Base-by-base conservation (phyloP, 2,113 vertebrate species). In the Phoenicopterus ruber region DNA sequence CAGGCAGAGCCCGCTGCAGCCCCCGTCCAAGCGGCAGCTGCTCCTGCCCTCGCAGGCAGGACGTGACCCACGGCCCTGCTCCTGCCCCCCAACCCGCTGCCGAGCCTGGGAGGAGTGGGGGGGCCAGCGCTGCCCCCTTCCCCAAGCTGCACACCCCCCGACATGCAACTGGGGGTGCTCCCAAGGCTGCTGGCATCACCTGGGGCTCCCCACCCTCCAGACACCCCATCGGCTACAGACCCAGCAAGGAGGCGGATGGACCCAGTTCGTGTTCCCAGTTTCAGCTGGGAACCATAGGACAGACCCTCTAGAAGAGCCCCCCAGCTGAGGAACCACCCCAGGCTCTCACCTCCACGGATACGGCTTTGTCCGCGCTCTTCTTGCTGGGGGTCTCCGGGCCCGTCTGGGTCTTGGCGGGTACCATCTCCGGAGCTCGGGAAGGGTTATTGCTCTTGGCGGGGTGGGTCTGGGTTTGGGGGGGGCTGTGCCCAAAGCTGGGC, bases 341-440 rank as follows among this genome's bases (percentile, higher is more conserved):
- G 34, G 47, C 24, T 69, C 95, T 95, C 83, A 99, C 99, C 98
- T 99, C 99, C 77, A 99, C 98, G 0, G 99, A 99, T 58, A 99
- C 98, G 0, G 99, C 98, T 95, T 99, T 99, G 92, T 99, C 99
- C 11, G 96, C 86, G 2, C 98, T 99, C 84, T 98, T 98, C 74
- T 99, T 99, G 76, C 98, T 97, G 62, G 99, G 97, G 40, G 98
- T 96, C 63, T 99, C 99, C 3, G 99, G 98, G 49, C 98, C 97
- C 29, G 98, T 98, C 94, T 98, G 98, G 19, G 98, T 98, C 95
- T 99, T 99, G 96, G 98, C 98, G 2, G 98, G 97, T 6, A 98
- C 97, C 92, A 97, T 97, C 95, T 98, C 97, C 0, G 96, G 95
- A 9, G 93, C 95, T 54, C 98, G 98, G 29, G 91, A 50, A 16